Percentiles rank a stretch among this genome's conserved stretches.
These are phyloP conservation scores for Psephotus haematonotus DNA, from an alignment of 2,113 vertebrate genomes.

Conservation along the genomic window DNA sequence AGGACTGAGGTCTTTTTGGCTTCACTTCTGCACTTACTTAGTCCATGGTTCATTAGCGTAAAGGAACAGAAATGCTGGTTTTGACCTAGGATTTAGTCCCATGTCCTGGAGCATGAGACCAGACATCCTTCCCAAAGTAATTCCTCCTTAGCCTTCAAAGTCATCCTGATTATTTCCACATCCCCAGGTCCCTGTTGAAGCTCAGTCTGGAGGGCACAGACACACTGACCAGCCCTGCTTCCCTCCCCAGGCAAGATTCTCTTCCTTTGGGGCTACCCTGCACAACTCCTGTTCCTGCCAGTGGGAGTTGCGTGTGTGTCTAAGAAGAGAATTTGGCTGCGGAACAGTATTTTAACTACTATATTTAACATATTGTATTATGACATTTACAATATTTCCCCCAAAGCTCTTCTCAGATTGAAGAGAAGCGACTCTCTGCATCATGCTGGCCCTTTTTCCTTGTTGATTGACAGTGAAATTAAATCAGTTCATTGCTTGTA, in stretches of 20 bases:
- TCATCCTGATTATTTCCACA: not conserved
- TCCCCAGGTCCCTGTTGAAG: not conserved
- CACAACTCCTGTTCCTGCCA: constrained; percentile 9
- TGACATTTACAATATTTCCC: constrained; percentile 75
- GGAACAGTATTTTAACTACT: constrained; percentile 64
- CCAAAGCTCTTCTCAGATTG: constrained; percentile 69
- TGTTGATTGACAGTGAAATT: constrained; percentile 65
- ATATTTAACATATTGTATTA: constrained; percentile 74
- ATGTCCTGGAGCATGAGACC: not conserved
- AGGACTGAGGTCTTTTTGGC: not conserved
- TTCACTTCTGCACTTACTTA: not conserved
- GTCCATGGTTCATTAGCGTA: not conserved
- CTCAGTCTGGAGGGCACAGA: not conserved
- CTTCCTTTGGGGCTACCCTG: not conserved
- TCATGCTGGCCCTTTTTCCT: constrained; percentile 67
- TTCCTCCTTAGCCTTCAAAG: not conserved
- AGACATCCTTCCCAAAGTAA: not conserved
- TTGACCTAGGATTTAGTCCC: not conserved
- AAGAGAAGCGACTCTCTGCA: constrained; percentile 45
- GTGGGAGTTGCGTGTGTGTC: constrained; percentile 23
- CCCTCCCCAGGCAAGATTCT: not conserved
- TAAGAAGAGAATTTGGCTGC: constrained; percentile 60
- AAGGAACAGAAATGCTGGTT: not conserved
- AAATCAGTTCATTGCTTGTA: constrained; percentile 61
- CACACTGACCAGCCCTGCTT: not conserved